Evolutionary conservation across 2,888 invertebrate species (phyloP), one percentile per base, ranked within the genome.

Genomic region (Mimachlamys varia): DNA sequence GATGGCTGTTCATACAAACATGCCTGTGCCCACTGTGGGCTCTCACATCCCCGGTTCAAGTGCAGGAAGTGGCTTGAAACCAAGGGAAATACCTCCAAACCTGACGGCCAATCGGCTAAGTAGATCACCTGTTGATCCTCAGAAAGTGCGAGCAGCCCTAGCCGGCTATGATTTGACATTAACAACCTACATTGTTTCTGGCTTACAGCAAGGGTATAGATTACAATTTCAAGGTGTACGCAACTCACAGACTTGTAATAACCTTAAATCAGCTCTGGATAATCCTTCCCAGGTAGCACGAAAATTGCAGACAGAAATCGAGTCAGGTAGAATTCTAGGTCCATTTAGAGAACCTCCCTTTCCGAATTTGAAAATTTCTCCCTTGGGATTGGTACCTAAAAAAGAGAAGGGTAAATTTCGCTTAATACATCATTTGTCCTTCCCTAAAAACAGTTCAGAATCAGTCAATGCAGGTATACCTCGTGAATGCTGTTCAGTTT

Each of bases 361-460:
- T 27, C 88, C 62, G 0, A n/a, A 88, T 33, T 88, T 91, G 33
- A 58, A 89, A n/a, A 33, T 88, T 49, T 91, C 91, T 0, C 91
- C 91, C 5, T 76, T 91, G n/a, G 90, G 90, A 19, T 37, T 90
- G 17, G 76, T 90, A 37, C 90, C 90, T 15, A 90, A 91, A 89
- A 53, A 89, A 22, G 89, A 44, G 19, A n/a, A 7, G 0, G 87
- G 87, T 2, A 44, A 90, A 27, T 92, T 87, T 49, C 88, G 92
- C 0, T 15, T 91, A 44, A 92, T 91, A 0, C 92, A 92, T 50
- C 90, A 92, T 55, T 76, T 92, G 49, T 92, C 91, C 12, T 90
- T 89, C 33, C 91, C 92, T 0, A 15, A 88, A 49, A 27, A 76
- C 22, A 62, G 76, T 58, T 89, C 89, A 27, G 62, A 50, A 0